Conservation (phyloP, 2,113 vertebrate species). For the Genyomyrus donnyi region DNA sequence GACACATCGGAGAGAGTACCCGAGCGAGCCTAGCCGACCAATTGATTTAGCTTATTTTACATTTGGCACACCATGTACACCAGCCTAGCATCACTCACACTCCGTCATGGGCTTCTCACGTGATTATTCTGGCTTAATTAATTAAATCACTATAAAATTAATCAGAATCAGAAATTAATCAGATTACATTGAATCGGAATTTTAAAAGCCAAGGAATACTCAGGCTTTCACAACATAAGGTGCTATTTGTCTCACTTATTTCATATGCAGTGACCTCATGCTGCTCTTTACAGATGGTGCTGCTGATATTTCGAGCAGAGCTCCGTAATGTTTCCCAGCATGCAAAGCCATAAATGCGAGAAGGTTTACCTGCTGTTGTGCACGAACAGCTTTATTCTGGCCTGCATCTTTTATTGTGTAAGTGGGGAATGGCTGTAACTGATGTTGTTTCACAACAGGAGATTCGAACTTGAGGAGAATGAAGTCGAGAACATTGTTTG, state of each 20-base stretch:
- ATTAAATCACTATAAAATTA: background rate
- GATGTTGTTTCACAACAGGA: conserved; percentile 24
- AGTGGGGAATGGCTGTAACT: background rate
- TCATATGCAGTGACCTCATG: background rate
- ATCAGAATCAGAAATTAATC: background rate
- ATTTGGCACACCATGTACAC: background rate
- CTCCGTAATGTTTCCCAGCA: background rate
- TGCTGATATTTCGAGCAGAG: background rate
- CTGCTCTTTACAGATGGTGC: background rate
- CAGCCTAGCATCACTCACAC: background rate
- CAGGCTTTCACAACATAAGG: background rate
- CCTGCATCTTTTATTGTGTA: too few species aligned
- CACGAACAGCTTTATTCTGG: background rate
- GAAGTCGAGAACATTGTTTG: conserved; percentile 45
- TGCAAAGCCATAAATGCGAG: background rate
- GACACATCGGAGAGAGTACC: background rate
- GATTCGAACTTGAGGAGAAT: conserved; percentile 39
- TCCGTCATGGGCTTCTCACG: background rate
- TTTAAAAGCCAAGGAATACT: background rate
- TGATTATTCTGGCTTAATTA: background rate
- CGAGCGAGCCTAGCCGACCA: background rate
- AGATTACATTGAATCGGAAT: background rate
- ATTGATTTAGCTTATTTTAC: background rate
- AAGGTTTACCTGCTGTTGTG: background rate
- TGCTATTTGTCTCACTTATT: background rate